These are phyloP conservation scores for Pseudopodoces humilis DNA, from an alignment of 2,113 vertebrate genomes.

Conservation along the genomic window DNA sequence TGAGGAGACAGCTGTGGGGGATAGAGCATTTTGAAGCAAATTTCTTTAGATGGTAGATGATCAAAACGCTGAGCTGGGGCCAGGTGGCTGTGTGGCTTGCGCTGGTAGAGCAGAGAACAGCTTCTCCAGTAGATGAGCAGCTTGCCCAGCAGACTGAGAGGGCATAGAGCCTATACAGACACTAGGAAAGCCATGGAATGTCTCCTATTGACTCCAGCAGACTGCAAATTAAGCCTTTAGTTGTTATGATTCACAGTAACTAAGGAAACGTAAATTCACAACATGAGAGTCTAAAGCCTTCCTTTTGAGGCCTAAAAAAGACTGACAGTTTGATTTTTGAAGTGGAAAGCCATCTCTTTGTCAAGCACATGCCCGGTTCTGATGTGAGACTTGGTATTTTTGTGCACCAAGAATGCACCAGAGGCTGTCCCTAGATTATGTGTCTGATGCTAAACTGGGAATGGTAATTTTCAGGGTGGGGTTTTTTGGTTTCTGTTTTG, in stretches of 20 bases:
- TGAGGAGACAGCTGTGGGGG: background rate
- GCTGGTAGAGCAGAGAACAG: background rate
- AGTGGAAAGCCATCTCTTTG: background rate
- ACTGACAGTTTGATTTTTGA: background rate
- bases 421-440: background rate
- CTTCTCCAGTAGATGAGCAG: background rate
- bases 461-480: background rate
- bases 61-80: background rate
- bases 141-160: background rate
- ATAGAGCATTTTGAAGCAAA: background rate
- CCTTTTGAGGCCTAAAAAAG: slow-evolving; percentile 1
- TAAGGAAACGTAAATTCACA: slow-evolving; percentile 55
- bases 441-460: background rate
- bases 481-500: background rate
- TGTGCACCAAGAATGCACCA: background rate
- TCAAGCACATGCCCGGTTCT: background rate
- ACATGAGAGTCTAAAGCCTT: background rate
- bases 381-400: background rate
- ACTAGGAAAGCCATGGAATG: background rate
- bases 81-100: background rate
- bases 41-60: background rate
- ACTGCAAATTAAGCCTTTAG: slow-evolving; percentile 36
- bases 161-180: background rate
- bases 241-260: slow-evolving; percentile 56
- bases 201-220: slow-evolving; percentile 40